Conservation (phyloP, 2,797 vertebrate species). For the Mus caroli region DNA sequence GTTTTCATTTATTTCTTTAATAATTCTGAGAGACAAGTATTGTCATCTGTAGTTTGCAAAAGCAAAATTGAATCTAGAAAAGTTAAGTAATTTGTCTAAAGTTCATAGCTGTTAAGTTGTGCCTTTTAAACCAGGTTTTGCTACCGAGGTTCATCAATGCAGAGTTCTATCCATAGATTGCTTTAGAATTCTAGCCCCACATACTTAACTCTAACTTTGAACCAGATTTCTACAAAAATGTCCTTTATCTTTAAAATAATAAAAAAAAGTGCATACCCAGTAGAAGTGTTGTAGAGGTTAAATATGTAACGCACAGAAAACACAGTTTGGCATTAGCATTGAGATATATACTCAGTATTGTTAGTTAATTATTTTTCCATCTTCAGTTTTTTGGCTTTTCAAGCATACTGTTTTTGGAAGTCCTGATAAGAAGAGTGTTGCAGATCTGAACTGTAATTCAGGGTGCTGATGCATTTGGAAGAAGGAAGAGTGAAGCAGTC, state of each 20-base stretch:
- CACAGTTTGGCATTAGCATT: not conserved
- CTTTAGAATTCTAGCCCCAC: slow-evolving; percentile 19
- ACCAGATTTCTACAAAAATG: slow-evolving; percentile 45
- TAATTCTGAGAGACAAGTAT: not conserved
- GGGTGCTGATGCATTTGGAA: slow-evolving; percentile 20
- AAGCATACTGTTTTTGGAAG: slow-evolving; percentile 49
- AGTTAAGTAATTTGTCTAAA: slow-evolving; percentile 53
- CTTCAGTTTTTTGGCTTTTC: slow-evolving; percentile 59
- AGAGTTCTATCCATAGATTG: slow-evolving; percentile 7
- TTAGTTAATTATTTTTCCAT: slow-evolving; percentile 59
- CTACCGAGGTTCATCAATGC: slow-evolving; percentile 19
- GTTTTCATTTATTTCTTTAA: slow-evolving; percentile 38
- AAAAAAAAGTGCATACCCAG: not conserved
- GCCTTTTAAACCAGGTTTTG: slow-evolving; percentile 44
- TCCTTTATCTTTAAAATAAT: slow-evolving; percentile 44
- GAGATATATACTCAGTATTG: not conserved
- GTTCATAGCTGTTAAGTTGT: not conserved
- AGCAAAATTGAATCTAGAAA: slow-evolving; percentile 61
- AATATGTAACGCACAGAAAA: slow-evolving; percentile 19
- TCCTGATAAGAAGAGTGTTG: slow-evolving; percentile 54
- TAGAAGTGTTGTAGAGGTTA: slow-evolving; percentile 14
- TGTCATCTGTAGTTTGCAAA: slow-evolving; percentile 51
- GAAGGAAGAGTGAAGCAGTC: slow-evolving; percentile 46
- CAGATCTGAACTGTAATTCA: not conserved
- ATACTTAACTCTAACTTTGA: slow-evolving; percentile 17